Percentiles rank a stretch among this genome's conserved stretches.
Conservation (phyloP, 1,140 invertebrate genomes). For the Leptinotarsa texana region DNA sequence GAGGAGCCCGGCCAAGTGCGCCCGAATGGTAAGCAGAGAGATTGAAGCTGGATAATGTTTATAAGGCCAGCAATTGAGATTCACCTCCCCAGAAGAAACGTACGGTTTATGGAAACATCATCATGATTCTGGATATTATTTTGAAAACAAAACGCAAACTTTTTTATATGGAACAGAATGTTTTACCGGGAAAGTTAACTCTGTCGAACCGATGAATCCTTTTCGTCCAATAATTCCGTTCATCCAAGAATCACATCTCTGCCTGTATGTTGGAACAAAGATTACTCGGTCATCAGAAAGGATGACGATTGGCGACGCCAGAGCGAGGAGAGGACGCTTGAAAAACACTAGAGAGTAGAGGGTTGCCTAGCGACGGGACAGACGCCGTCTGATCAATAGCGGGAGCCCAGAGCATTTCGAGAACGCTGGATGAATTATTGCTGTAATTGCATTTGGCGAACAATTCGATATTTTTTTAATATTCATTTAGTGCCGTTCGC, state of each 20-base stretch:
- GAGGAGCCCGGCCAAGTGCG: too few species aligned
- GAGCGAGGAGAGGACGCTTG: conserved; percentile 9
- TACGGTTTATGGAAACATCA: too few species aligned
- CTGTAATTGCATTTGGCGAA: neutral
- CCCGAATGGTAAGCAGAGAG: too few species aligned
- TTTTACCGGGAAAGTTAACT: too few species aligned
- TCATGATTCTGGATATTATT: too few species aligned
- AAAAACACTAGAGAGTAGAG: conserved; percentile 16
- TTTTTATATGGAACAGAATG: too few species aligned
- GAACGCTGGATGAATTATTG: neutral
- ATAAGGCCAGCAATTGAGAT: too few species aligned
- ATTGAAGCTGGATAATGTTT: too few species aligned
- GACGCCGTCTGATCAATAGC: conserved; percentile 35
- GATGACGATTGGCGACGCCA: conserved; percentile 16
- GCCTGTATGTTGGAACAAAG: neutral
- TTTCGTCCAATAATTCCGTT: neutral
- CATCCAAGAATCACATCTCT: neutral
- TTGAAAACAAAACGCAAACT: too few species aligned
- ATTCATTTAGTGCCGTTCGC: neutral
- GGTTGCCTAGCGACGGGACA: conserved; percentile 30
- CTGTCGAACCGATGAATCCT: too few species aligned
- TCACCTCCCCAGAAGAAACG: too few species aligned
- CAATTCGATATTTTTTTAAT: neutral
- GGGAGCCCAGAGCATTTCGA: neutral
- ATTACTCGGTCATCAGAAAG: neutral